Evolutionary conservation across 23 tunicate genomes (phyloP).

Genomic region (Halocynthia roretzi): DNA sequence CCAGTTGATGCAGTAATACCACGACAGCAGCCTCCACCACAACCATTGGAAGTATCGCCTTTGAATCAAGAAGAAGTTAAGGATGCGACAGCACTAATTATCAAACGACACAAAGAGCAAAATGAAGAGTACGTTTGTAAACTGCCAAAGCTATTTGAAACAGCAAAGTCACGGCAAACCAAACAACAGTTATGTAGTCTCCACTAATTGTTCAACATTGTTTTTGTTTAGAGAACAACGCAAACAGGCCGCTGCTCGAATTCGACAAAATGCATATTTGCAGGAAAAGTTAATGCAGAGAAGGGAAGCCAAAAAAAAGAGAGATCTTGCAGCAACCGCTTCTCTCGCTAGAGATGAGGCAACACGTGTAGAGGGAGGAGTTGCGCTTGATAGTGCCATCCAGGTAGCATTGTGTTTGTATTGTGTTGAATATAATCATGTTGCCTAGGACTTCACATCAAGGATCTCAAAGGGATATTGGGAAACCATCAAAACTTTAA

Average conservation of each 20-base stretch:
- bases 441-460: too few species aligned
- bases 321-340: conserved; percentile 13
- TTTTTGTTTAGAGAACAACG: conserved; percentile 21
- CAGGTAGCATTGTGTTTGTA: too few species aligned
- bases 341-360: neutral
- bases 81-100: neutral
- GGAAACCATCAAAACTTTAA: too few species aligned
- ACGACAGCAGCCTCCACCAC: too few species aligned
- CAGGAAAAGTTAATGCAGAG: conserved; percentile 43
- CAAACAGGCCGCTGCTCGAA: conserved; percentile 21
- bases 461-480: too few species aligned
- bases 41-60: neutral
- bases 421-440: too few species aligned
- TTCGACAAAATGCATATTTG: conserved; percentile 17
- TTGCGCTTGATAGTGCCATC: neutral
- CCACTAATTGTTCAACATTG: neutral
- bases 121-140: conserved; percentile 6
- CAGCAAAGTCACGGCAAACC: neutral
- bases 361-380: neutral
- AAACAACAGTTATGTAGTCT: too few species aligned
- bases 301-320: conserved; percentile 34
- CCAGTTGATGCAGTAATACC: too few species aligned
- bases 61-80: neutral
- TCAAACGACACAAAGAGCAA: conserved; percentile 1
- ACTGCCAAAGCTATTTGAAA: neutral